Base-by-base conservation (phyloP, 2,888 invertebrate species). In the Nomada goodeniana region DNA sequence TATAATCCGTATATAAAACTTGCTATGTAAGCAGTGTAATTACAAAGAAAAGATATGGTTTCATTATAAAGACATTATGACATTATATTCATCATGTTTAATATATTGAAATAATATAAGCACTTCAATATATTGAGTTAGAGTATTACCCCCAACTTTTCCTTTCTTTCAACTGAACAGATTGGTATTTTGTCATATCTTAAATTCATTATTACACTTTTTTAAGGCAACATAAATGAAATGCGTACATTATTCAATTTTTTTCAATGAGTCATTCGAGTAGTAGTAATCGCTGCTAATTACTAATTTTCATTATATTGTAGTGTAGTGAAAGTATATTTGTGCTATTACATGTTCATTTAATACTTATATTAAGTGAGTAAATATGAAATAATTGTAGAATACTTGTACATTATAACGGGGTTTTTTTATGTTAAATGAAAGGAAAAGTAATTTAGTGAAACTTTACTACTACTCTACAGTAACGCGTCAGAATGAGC, bases 1-100 rank as follows among this genome's bases (percentile, higher is more conserved):
- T 83, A 20, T 36, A 80, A 86, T 88, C 70, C 78, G 82, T 82
- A 83, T 29, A 84, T 86, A 71, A 77, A 85, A 86, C 76, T 87
- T 78, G 76, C 76, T 88, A 85, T 80, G 77, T 85, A 83, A 89
- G 81, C 86, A 89, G 84, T 91, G 87, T 89, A 91, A 89, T 89
- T 88, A 89, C 69, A 74, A 83, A 78, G 78, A 76, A 78, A 81
- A 72, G 76, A 69, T 86, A 87, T 81, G 84, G 80, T 90, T 87
- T 85, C 73, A 78, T 88, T 86, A 68, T 82, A 85, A 80, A 80
- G 76, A 81, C 71, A 74, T 76, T 75, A 75, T 52, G 65, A 74
- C 73, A 29, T 79, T 81, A 76, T 80, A 82, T 79, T 57, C 29
- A 36, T 69, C 71, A 55, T 72, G 44, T 84, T 88, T 72, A 71